Evolutionary conservation across 2,888 invertebrate genomes (phyloP).

Genomic region (Lithophane leautieri): DNA sequence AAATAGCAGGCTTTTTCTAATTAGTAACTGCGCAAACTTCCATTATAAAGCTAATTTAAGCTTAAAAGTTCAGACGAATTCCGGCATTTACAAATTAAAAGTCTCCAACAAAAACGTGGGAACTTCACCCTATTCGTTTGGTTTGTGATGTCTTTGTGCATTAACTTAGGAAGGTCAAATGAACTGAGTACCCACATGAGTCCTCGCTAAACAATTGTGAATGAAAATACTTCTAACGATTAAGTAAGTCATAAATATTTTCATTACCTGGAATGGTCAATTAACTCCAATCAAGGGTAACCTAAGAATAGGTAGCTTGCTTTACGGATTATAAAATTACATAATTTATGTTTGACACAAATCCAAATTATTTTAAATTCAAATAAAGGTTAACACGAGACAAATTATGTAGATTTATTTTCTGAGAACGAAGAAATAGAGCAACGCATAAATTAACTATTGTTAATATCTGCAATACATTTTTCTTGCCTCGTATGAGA

Average conservation of each 20-base stretch:
- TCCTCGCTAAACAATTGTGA: slow-evolving; percentile 38
- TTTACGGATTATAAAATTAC: background rate
- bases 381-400: slow-evolving; percentile 19
- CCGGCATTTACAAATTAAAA: slow-evolving; percentile 32
- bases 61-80: slow-evolving; percentile 20
- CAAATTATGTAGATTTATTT: slow-evolving; percentile 22
- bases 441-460: slow-evolving; percentile 12
- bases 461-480: background rate
- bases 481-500: background rate
- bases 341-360: slow-evolving; percentile 16
- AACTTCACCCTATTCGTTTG: slow-evolving; percentile 31
- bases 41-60: slow-evolving; percentile 18
- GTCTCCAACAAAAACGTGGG: slow-evolving; percentile 52
- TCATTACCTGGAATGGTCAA: slow-evolving; percentile 9
- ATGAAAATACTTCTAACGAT: slow-evolving; percentile 18
- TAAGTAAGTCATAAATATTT: too few species aligned
- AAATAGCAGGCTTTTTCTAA: background rate
- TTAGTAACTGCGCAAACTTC: slow-evolving; percentile 1
- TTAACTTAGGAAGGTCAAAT: slow-evolving; percentile 31
- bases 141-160: slow-evolving; percentile 6
- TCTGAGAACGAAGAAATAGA: slow-evolving; percentile 27
- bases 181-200: slow-evolving; percentile 20
- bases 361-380: slow-evolving; percentile 10
- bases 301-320: background rate
- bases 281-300: slow-evolving; percentile 20